Evolutionary conservation across 2,113 vertebrate genomes (phyloP).

Genomic region (Pholis gunnellus): DNA sequence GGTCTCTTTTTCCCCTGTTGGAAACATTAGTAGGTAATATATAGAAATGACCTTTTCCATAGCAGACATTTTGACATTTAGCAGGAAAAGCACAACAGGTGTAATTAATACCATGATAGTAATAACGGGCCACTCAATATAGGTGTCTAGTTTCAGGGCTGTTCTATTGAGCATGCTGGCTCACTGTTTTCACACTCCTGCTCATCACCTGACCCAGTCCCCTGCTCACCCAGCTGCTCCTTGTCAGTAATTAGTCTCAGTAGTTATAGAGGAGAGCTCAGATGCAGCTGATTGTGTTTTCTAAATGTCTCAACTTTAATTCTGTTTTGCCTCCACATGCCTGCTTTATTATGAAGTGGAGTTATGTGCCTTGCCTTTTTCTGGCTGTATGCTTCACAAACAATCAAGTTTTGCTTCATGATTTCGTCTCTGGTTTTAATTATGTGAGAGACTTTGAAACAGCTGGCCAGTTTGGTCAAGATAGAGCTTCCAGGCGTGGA

Average conservation of each 20-base stretch:
- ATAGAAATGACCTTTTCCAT: background rate
- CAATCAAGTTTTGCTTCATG: background rate
- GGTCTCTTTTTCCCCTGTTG: background rate
- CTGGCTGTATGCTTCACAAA: background rate
- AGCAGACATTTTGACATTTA: background rate
- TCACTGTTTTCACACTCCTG: too few species aligned
- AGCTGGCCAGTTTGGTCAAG: background rate
- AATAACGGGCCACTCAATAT: background rate
- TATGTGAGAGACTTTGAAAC: background rate
- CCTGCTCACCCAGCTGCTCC: constrained; percentile 2
- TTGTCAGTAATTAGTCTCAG: background rate
- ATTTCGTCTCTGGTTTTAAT: background rate
- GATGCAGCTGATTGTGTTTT: background rate
- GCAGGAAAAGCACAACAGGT: background rate
- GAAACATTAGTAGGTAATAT: background rate
- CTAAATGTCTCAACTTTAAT: background rate
- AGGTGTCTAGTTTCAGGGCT: background rate
- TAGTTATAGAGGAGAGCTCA: background rate
- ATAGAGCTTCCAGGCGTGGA: background rate
- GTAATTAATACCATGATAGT: constrained; percentile 1
- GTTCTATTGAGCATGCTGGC: too few species aligned
- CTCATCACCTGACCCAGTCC: background rate
- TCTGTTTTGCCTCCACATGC: background rate
- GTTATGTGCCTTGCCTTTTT: too few species aligned
- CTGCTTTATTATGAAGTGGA: too few species aligned